phyloP scores from a whole-genome alignment of 2,113 vertebrate genomes.

The Phylloscopus whistleri region DNA sequence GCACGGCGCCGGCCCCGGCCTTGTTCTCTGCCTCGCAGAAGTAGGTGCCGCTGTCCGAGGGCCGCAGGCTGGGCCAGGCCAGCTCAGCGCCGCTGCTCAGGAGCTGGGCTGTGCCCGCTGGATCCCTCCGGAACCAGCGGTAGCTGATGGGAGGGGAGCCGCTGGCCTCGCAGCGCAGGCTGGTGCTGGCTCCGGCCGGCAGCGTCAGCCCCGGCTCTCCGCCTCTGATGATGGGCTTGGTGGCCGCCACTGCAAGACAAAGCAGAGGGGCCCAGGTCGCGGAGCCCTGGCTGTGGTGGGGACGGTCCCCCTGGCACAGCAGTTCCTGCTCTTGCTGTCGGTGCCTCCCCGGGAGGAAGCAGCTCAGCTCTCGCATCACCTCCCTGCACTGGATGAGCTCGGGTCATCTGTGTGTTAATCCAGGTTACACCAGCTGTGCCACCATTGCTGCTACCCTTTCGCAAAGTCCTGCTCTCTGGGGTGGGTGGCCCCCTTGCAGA shows the following conservation, averaged over 20 bases:
- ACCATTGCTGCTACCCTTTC: fast-evolving
- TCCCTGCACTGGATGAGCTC: not conserved
- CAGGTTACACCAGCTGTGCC: not conserved
- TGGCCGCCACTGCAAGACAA: conserved; percentile 47
- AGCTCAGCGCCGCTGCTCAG: not conserved
- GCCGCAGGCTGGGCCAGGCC: not conserved
- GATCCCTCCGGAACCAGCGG: conserved; percentile 42
- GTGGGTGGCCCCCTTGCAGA: not conserved
- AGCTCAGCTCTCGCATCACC: fast-evolving
- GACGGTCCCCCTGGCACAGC: fast-evolving
- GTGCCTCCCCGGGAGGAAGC: not conserved
- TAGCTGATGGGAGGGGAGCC: conserved; percentile 68
- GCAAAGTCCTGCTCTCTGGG: not conserved
- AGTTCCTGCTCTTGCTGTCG: not conserved
- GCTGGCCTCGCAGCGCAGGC: conserved; percentile 39
- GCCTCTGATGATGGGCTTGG: conserved; percentile 45
- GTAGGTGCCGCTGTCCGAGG: conserved; percentile 6
- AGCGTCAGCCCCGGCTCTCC: not conserved
- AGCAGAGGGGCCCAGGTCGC: not conserved
- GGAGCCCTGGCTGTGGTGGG: not conserved
- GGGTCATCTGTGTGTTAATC: not conserved
- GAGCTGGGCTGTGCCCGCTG: not conserved
- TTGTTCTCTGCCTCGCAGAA: conserved; percentile 51
- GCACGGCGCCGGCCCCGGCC: not conserved
- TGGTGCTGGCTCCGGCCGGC: not conserved